Conservation (phyloP, 2,888 invertebrate species). For the Gymnosoma rotundatum region DNA sequence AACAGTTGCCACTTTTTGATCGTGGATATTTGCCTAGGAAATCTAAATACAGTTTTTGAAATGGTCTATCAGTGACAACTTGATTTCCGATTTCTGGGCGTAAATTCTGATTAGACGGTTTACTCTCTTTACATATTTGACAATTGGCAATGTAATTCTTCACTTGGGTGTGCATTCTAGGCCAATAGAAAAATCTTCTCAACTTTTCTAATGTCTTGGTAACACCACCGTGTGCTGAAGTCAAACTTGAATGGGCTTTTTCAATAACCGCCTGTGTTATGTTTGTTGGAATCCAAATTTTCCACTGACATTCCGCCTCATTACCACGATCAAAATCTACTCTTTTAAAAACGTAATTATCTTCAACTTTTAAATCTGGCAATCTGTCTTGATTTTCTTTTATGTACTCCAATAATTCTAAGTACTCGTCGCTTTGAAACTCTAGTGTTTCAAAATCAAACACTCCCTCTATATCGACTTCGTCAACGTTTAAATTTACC, state of each 20-base stretch:
- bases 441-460: constrained; percentile 2
- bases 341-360: neutral
- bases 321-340: neutral
- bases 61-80: neutral
- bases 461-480: neutral
- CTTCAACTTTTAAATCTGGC: too few relatives aligned
- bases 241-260: too few relatives aligned
- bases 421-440: too few relatives aligned
- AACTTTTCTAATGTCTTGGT: too few relatives aligned
- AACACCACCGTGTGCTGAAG: too few relatives aligned
- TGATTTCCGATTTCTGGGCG: constrained; percentile 4
- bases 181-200: too few relatives aligned
- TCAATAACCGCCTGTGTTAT: constrained; percentile 1
- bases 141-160: constrained; percentile 2
- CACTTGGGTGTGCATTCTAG: constrained; percentile 13
- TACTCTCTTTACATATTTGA: neutral
- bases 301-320: neutral
- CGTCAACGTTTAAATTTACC: neutral
- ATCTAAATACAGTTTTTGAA: neutral
- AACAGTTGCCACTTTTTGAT: neutral
- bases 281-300: neutral
- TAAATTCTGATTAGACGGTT: neutral
- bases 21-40: neutral
- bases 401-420: too few relatives aligned
- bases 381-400: too few relatives aligned